Percentiles rank a stretch among this genome's conserved stretches.
Conservation (phyloP, 2,113 vertebrate genomes). For the Prochilodus magdalenae region DNA sequence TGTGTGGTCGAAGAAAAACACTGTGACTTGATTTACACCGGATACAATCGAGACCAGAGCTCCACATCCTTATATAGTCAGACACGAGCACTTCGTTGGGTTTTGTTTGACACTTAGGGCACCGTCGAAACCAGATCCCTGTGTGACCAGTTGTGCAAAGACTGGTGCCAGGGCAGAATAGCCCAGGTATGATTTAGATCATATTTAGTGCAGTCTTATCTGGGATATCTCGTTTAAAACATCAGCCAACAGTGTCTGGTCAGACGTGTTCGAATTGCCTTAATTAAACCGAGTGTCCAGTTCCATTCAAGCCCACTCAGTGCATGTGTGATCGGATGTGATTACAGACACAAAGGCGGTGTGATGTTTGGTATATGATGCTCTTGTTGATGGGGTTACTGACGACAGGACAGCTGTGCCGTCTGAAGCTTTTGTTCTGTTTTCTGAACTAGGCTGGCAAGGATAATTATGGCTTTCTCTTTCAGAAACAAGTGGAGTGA, state of each 20-base stretch:
- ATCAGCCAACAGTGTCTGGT: constrained; percentile 23
- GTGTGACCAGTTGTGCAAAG: no score
- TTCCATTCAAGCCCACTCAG: constrained; percentile 17
- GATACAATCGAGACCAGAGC: neutral
- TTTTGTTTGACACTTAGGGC: constrained; percentile 10
- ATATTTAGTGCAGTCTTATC: constrained; percentile 8
- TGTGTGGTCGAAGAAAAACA: neutral
- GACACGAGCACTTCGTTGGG: neutral
- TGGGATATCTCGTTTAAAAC: neutral
- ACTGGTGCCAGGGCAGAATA: neutral
- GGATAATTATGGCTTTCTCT: constrained; percentile 3
- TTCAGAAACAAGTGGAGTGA: neutral
- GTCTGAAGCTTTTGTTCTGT: constrained; percentile 23
- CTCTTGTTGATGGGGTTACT: constrained; percentile 14
- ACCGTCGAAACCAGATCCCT: neutral
- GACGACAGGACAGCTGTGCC: constrained; percentile 4
- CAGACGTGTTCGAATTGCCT: constrained; percentile 22
- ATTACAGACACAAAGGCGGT: constrained; percentile 9
- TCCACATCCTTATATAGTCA: neutral
- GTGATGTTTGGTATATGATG: constrained; percentile 20
- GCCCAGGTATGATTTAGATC: neutral
- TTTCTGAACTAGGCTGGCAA: neutral
- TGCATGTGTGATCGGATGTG: constrained; percentile 21
- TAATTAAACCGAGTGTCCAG: constrained; percentile 30
- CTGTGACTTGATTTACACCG: constrained; percentile 21